phyloP scores from a whole-genome alignment of 2,888 invertebrate genomes.

The Gordius sp. region DNA sequence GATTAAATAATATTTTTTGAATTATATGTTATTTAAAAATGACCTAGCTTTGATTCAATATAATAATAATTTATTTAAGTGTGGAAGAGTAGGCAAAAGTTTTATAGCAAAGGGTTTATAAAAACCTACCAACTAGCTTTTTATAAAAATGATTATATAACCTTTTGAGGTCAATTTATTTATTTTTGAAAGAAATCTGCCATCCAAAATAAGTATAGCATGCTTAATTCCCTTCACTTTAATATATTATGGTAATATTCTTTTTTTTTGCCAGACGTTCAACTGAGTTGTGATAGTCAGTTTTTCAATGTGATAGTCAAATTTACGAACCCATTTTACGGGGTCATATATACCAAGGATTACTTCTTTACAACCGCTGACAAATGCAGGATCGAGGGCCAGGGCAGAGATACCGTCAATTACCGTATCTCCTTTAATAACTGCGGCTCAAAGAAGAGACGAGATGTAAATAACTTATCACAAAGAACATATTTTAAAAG shows the following conservation, averaged over 20 bases:
- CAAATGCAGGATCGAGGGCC: conserved; percentile 1
- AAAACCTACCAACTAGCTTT: too few relatives aligned
- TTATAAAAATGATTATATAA: too few relatives aligned
- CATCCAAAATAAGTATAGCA: too few relatives aligned
- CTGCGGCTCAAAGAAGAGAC: background rate
- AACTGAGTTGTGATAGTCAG: conserved; percentile 3
- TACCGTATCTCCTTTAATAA: conserved; percentile 11
- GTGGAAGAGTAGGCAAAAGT: background rate
- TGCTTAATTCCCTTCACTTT: too few relatives aligned
- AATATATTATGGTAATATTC: too few relatives aligned
- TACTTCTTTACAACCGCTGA: background rate
- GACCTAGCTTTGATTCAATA: background rate
- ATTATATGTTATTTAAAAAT: background rate
- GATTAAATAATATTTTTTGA: too few relatives aligned
- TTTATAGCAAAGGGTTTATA: too few relatives aligned
- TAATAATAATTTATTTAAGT: background rate
- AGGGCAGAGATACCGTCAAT: background rate
- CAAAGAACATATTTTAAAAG: too few relatives aligned
- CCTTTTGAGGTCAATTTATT: too few relatives aligned
- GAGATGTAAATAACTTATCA: too few relatives aligned
- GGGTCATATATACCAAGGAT: conserved; percentile 5
- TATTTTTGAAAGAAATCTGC: too few relatives aligned
- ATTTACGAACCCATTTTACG: conserved; percentile 13
- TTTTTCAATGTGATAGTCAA: background rate
- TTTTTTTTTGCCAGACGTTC: too few relatives aligned